phyloP scores from a whole-genome alignment of 2,888 invertebrate genomes.

The Heliconius aoede region DNA sequence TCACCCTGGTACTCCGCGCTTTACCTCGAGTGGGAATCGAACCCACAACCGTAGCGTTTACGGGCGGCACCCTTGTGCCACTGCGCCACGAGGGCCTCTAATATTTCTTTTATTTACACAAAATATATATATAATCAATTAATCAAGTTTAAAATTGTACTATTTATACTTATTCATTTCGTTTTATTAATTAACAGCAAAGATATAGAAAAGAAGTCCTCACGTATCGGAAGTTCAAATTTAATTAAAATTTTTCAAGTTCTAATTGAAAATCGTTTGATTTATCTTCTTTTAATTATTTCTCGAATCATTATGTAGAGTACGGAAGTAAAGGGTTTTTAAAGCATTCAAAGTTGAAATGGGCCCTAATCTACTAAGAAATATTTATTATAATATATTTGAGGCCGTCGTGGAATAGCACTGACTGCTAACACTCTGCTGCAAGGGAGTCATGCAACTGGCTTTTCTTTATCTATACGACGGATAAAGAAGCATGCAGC shows the following conservation, averaged over 20 bases:
- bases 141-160: not conserved
- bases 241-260: constrained; percentile 13
- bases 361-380: not conserved
- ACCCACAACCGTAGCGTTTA: no score
- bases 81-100: no score
- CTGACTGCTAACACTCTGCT: no score
- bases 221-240: constrained; percentile 9
- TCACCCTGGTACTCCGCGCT: no score
- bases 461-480: no score
- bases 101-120: no score
- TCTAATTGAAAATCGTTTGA: not conserved
- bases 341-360: not conserved
- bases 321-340: not conserved
- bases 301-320: not conserved
- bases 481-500: no score
- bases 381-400: not conserved
- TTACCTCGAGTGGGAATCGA: no score
- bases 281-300: constrained; percentile 6
- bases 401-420: not conserved
- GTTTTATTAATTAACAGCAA: constrained; percentile 14
- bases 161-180: not conserved
- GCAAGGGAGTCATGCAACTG: no score
- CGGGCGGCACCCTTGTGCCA: no score
- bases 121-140: not conserved
- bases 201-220: constrained; percentile 1